Conservation (phyloP, 2,797 vertebrate species). For the Pampus argenteus region DNA sequence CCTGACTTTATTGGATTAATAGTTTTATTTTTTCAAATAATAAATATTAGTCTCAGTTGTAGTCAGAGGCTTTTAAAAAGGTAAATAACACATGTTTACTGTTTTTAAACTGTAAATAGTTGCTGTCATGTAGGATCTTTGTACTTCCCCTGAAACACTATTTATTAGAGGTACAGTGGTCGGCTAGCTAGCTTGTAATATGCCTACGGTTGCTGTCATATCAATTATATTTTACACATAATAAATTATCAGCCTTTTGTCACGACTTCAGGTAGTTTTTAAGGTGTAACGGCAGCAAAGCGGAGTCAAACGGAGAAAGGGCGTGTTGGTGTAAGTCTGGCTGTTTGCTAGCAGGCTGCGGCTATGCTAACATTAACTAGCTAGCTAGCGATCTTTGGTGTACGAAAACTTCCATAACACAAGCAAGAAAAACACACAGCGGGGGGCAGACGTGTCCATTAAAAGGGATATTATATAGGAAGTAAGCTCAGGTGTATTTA, state of each 20-base stretch:
- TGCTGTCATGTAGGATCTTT: not conserved
- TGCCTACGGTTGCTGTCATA: not conserved
- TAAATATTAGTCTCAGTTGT: not conserved
- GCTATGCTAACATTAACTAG: conserved; percentile 71
- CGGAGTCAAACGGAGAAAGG: conserved; percentile 55
- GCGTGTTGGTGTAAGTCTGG: conserved; percentile 69
- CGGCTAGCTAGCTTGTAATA: not conserved
- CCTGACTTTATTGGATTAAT: not conserved
- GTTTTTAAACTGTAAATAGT: not conserved
- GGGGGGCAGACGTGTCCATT: not conserved
- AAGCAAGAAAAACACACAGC: not conserved
- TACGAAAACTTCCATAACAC: conserved; percentile 68
- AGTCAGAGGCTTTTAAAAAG: not conserved
- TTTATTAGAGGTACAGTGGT: not conserved
- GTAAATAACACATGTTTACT: not conserved
- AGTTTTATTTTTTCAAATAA: not conserved
- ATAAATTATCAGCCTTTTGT: not conserved
- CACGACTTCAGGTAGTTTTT: not conserved
- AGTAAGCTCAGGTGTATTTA: conserved; percentile 32
- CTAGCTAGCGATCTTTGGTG: conserved; percentile 53
- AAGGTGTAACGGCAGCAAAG: not conserved
- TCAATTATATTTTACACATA: not conserved
- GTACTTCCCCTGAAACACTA: not conserved
- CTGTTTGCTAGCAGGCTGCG: conserved; percentile 56
- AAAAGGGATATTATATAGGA: not conserved